These are phyloP conservation scores for Cercopithecus mona DNA, from an alignment of 2,113 vertebrate species.

Conservation along the genomic window DNA sequence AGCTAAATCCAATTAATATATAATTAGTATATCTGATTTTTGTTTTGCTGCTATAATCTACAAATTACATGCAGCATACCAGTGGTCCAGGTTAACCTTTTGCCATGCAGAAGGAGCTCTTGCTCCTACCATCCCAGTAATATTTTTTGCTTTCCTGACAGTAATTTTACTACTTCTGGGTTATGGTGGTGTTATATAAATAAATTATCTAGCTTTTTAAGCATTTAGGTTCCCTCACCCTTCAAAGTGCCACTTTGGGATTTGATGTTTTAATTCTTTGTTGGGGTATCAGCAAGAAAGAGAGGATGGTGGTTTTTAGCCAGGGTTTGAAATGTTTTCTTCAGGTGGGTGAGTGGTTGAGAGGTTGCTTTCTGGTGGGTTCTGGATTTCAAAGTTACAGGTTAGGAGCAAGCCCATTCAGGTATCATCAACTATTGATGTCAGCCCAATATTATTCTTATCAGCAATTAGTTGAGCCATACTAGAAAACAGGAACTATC, in stretches of 20 bases:
- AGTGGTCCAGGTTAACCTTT: neutral
- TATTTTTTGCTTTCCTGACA: neutral
- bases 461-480: neutral
- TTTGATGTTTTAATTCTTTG: slow-evolving; percentile 16
- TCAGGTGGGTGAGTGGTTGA: neutral
- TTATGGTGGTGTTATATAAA: neutral
- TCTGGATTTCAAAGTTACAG: neutral
- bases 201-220: neutral
- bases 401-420: neutral
- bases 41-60: neutral
- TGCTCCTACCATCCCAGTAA: neutral
- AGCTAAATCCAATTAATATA: neutral
- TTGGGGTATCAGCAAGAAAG: neutral
- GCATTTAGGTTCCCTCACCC: neutral
- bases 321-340: neutral
- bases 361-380: neutral
- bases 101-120: neutral
- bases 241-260: neutral
- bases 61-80: neutral
- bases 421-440: neutral
- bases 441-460: neutral
- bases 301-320: neutral
- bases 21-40: neutral
- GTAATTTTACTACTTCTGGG: neutral
- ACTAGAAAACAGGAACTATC: neutral